These are phyloP conservation scores for Thamnophis sirtalis DNA, from an alignment of 2,113 vertebrate species.

Conservation along the genomic window DNA sequence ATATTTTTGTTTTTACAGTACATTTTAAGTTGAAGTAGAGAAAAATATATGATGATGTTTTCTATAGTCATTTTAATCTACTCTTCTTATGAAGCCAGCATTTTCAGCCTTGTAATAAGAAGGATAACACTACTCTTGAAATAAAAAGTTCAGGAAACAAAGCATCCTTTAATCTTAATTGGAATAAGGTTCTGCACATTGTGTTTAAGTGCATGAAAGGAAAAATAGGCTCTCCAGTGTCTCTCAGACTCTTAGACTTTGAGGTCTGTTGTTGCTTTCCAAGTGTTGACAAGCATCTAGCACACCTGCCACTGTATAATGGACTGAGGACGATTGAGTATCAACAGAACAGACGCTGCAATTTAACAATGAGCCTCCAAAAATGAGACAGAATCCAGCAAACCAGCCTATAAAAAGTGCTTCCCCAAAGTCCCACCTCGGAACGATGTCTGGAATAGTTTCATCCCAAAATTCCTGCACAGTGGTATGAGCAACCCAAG, in stretches of 20 bases:
- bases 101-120: conserved; percentile 22
- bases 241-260: conserved; percentile 16
- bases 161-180: conserved; percentile 37
- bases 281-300: conserved; percentile 41
- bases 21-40: conserved; percentile 31
- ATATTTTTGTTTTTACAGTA: conserved; percentile 25
- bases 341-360: conserved; percentile 50
- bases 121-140: conserved; percentile 18
- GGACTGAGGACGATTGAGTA: conserved; percentile 13
- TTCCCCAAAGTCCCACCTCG: conserved; percentile 93
- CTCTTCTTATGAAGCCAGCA: conserved; percentile 21
- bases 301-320: conserved; percentile 31
- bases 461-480: conserved; percentile 90
- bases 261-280: conserved; percentile 57
- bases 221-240: not conserved
- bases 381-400: conserved; percentile 80
- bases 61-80: conserved; percentile 17
- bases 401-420: conserved; percentile 92
- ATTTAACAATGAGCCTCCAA: conserved; percentile 83
- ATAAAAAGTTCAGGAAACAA: conserved; percentile 24
- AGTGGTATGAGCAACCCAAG: conserved; percentile 85
- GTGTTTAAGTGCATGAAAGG: conserved; percentile 1
- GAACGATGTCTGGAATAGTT: conserved; percentile 86
- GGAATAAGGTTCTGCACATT: conserved; percentile 36
- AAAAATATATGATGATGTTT: conserved; percentile 34